Evolutionary conservation across 2,797 vertebrate species (phyloP).

Genomic region (Coregonus suidteri): DNA sequence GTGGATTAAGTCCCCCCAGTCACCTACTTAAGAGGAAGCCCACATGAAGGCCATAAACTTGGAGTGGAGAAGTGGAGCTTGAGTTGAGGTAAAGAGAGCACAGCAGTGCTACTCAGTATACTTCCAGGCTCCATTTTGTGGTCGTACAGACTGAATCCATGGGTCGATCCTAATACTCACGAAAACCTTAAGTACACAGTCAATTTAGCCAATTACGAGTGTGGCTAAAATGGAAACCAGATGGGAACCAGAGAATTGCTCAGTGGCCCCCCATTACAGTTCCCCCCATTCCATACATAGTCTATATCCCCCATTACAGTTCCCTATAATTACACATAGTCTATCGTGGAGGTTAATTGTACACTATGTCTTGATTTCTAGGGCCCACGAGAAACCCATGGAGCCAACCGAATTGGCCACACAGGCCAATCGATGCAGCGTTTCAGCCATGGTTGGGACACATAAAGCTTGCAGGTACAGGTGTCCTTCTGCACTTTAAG

Average conservation of each 20-base stretch:
- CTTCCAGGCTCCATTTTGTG: conserved; percentile 38
- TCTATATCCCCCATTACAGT: neutral
- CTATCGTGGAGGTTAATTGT: conserved; percentile 11
- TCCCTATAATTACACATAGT: conserved; percentile 21
- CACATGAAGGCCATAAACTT: conserved; percentile 48
- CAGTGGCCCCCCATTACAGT: conserved; percentile 58
- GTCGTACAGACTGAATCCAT: conserved; percentile 33
- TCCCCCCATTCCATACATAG: conserved; percentile 50
- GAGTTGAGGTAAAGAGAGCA: conserved; percentile 13
- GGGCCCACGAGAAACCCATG: conserved; percentile 5
- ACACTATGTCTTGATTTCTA: conserved; percentile 27
- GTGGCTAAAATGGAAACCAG: conserved; percentile 68
- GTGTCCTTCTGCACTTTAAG: conserved; percentile 48
- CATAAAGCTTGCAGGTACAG: conserved; percentile 20
- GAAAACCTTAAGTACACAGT: conserved; percentile 44
- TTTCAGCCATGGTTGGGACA: conserved; percentile 18
- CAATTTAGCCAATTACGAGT: conserved; percentile 49
- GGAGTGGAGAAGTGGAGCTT: conserved; percentile 26
- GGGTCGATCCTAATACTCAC: conserved; percentile 40
- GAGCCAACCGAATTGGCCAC: conserved; percentile 12
- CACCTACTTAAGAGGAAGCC: conserved; percentile 62
- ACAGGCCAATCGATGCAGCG: conserved; percentile 23
- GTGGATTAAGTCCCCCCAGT: conserved; percentile 58
- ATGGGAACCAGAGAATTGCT: conserved; percentile 66
- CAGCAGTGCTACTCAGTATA: conserved; percentile 17